Evolutionary conservation across 1,140 invertebrate genomes (phyloP).

Genomic region (Platorchestia sp.): DNA sequence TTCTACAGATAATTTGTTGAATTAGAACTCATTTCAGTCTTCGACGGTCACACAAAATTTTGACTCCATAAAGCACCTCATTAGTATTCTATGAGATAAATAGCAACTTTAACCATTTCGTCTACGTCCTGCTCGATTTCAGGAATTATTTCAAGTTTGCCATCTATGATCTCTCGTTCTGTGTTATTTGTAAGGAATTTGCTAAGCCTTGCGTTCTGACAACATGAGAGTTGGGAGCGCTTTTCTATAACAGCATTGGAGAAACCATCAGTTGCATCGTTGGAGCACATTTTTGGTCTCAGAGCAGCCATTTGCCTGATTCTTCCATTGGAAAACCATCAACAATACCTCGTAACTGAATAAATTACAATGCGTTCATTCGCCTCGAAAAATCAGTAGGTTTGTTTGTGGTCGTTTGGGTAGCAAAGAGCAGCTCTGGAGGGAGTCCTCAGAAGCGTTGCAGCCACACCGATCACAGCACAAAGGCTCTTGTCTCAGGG

Average conservation of each 20-base stretch:
- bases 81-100: not conserved
- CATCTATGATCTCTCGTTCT: not conserved
- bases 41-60: too few species aligned
- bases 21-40: too few species aligned
- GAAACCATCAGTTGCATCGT: not conserved
- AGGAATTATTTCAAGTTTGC: not conserved
- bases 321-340: constrained; percentile 44
- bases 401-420: constrained; percentile 31
- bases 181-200: constrained; percentile 11
- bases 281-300: constrained; percentile 39
- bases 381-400: not conserved
- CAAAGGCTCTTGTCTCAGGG: not conserved
- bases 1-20: too few species aligned
- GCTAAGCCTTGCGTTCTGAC: not conserved
- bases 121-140: not conserved
- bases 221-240: not conserved
- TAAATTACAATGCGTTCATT: not conserved
- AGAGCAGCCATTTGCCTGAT: constrained; percentile 46
- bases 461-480: not conserved
- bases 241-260: constrained; percentile 43
- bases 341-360: constrained; percentile 35
- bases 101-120: not conserved
- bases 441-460: not conserved
- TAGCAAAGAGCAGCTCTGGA: not conserved
- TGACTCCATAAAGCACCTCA: not conserved